Evolutionary conservation across 2,888 invertebrate species (phyloP), one percentile per base, ranked within the genome.

Genomic region (Tipula vernalis): DNA sequence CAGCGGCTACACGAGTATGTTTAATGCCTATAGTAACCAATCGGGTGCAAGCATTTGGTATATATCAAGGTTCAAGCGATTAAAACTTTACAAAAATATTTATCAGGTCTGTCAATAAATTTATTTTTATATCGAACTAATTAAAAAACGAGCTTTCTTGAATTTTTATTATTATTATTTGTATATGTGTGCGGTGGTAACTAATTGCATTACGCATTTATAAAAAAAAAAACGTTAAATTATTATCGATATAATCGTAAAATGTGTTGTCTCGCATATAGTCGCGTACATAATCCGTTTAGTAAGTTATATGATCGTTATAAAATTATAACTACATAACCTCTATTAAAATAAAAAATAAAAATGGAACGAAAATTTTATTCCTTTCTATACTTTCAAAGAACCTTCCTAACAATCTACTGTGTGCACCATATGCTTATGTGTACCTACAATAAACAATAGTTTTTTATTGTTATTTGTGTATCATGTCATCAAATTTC

Each of bases 401-500:
- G 71, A 71, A 71, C 71, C 71, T 71, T 71, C 51, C 51, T 10
- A 51, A n/a, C n/a, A 51, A 51, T 51, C 71, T 71, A 71, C 71
- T 71, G 71, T 28, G n/a, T 51, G 4, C 28, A 28, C 28, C 28
- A 28, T 28, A 28, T 28, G 2, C 28, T 28, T 28, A 28, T 28
- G 51, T 5, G 71, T 71, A 28, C 28, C 2, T 10, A 15, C 5
- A 5, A 15, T 57, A 57, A 18, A 28, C 18, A 71, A 18, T 13
- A 71, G 28, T 28, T 2, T 18, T 71, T 71, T 71, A 71, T 71
- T 71, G 71, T 71, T 71, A 71, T 28, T 71, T 18, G 10, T 71
- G 71, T 71, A 71, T 71, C 71, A 71, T 71, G 71, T 71, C 71
- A 71, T 71, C 71, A 71, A 71, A 71, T 71, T 71, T 71, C 71